Evolutionary conservation across 2,797 vertebrate genomes (phyloP).

Genomic region (Hippoglossus hippoglossus): DNA sequence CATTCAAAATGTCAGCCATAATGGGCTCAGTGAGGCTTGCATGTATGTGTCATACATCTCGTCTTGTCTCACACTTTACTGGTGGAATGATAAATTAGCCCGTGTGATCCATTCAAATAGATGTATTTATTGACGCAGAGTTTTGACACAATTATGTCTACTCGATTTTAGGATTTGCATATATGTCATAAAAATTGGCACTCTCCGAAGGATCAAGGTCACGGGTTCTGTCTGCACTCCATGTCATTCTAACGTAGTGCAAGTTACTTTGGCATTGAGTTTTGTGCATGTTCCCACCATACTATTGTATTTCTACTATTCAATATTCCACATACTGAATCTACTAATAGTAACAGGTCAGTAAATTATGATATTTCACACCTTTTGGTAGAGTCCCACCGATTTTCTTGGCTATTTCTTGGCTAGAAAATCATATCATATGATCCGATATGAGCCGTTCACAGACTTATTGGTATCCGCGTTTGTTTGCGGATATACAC

Average conservation of each 20-base stretch:
- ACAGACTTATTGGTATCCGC: too few species aligned
- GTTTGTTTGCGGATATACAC: too few species aligned
- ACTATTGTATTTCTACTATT: background rate
- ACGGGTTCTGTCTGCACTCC: background rate
- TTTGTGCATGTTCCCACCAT: background rate
- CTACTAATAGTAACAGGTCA: background rate
- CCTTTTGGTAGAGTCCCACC: too few species aligned
- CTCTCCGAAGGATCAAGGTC: background rate
- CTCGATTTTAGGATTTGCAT: background rate
- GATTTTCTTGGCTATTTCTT: too few species aligned
- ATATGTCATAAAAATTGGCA: background rate
- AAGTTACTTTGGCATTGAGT: background rate
- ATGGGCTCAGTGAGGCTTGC: slow-evolving; percentile 31
- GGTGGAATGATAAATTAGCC: slow-evolving; percentile 32
- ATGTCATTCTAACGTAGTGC: background rate
- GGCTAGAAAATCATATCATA: too few species aligned
- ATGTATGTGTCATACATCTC: background rate
- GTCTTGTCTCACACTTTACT: slow-evolving; percentile 12
- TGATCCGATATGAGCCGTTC: too few species aligned
- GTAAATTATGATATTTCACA: background rate
- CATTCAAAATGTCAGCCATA: background rate
- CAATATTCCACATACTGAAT: background rate
- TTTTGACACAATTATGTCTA: slow-evolving; percentile 8
- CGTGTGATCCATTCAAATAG: background rate
- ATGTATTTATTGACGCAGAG: background rate